Base-by-base conservation (phyloP, 2,888 invertebrate species). In the Tortrix viridana region DNA sequence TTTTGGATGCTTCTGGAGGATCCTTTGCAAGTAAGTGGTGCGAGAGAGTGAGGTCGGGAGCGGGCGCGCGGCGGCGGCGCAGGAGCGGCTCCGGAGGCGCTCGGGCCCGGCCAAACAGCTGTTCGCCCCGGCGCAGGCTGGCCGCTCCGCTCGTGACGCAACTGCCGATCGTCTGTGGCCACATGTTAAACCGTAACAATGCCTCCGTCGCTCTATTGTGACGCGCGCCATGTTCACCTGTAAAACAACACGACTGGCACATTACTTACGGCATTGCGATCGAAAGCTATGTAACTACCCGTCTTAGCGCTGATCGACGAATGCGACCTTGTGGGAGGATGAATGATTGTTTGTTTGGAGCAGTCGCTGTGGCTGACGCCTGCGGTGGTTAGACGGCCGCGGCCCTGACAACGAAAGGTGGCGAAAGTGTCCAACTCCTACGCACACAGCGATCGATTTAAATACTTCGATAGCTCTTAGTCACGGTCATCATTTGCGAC, bases 1-100 rank as follows among this genome's bases (percentile, higher is more conserved):
- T 91, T 97, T 97, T 84, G 97, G 97, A 83, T 97, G 97, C 90
- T 97, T 97, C 93, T 97, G 97, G 97, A 95, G 96, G 93, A 97
- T 97, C 86, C 94, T 97, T 79, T 94, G 95, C 93, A 97, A 96
- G 96, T 97, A 92, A 96, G 96, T 93, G 55, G 20, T 50, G 53
- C 67, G 65, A 65, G 58, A 61, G 19, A 50, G 53, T 67, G 66
- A 65, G 60, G 63, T 49, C 60, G 68, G 65, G 70, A 72, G 69
- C 65, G 70, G 53, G 41, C 26, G 57, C 38, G 19, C 55, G 54
- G 41, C 55, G 54, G 41, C 47, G 9, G 59, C 46, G 50, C 26
- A 37, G 26, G 46, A 52, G 50, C 47, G 60, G 49, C 65, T 59
- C 41, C 58, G 62, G 59, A 68, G 64, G 69, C 54, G 22, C 38